Evolutionary conservation across 2,888 invertebrate genomes (phyloP), one percentile per base, ranked within the genome.

Genomic region (Tetramorium bicarinatum): DNA sequence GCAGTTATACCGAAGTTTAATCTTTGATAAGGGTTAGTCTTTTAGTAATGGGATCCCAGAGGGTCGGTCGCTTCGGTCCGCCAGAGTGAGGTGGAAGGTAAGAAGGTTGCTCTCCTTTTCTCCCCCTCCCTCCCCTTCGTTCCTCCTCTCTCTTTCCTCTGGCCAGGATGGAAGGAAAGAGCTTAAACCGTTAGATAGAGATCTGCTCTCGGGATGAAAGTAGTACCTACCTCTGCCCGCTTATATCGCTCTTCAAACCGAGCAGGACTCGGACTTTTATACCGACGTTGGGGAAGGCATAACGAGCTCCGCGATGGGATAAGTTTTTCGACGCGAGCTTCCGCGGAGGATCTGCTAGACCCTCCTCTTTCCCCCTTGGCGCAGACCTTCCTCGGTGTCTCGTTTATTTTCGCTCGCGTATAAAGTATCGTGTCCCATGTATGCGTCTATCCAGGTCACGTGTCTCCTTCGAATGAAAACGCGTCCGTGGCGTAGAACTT

Each of bases 1-100:
- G 95, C 95, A 95, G 95, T 95, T 95, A 95, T 95, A 95, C 95
- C 95, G 93, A 95, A 95, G 95, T 95, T 95, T 95, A 95, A 95
- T 95, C 95, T 95, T 95, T 95, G 95, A 95, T 95, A 95, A 95
- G 95, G 95, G 94, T 94, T 95, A 94, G 95, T 95, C 95, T 94
- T 94, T 94, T 95, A 94, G 95, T 95, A 95, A 95, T 95, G 94
- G 95, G 94, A 94, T 94, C 93, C 91, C 90, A 90, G 93, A 93
- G 93, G 93, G 92, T 92, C 91, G 92, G 91, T 89, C 88, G 87
- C 88, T 90, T 72, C 75, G 90, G 89, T 88, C 89, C 88, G 87
- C 83, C 87, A 87, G 88, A 86, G 89, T 85, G 89, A 90, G 90
- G 87, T 74, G 71, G 74, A 67, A 64, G 82, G 72, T 52, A 86